Evolutionary conservation across 2,888 invertebrate genomes (phyloP).

Genomic region (Nymphalis polychloros): DNA sequence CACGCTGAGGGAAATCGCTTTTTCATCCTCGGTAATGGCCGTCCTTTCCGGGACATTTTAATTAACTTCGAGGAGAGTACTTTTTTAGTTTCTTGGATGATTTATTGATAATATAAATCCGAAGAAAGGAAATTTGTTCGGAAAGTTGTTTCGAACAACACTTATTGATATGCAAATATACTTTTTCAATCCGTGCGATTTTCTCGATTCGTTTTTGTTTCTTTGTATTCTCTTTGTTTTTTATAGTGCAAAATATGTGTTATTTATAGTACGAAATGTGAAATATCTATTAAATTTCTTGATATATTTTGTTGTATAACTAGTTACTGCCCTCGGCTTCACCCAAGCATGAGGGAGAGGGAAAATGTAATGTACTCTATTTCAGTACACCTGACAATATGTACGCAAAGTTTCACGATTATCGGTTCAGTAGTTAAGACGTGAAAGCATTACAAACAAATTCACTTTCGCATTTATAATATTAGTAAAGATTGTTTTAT

Average conservation of each 20-base stretch:
- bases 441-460: too few species aligned
- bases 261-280: background rate
- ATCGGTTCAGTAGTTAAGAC: too few species aligned
- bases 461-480: too few species aligned
- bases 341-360: too few species aligned
- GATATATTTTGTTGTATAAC: too few species aligned
- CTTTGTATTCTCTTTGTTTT: background rate
- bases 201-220: background rate
- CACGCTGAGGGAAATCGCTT: slow-evolving; percentile 74
- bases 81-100: slow-evolving; percentile 67
- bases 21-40: slow-evolving; percentile 77
- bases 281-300: background rate
- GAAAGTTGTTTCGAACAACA: slow-evolving; percentile 10
- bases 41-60: slow-evolving; percentile 73
- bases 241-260: background rate
- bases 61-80: slow-evolving; percentile 66
- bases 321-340: too few species aligned
- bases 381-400: too few species aligned
- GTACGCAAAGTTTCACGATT: too few species aligned
- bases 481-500: too few species aligned
- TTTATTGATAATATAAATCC: slow-evolving; percentile 58
- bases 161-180: slow-evolving; percentile 13
- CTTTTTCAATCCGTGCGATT: background rate
- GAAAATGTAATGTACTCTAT: too few species aligned
- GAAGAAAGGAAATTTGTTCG: slow-evolving; percentile 25